Percentiles rank a stretch among this genome's conserved stretches.
Evolutionary conservation across 1,140 invertebrate species (phyloP).

Genomic region (Tetramorium alpestre): DNA sequence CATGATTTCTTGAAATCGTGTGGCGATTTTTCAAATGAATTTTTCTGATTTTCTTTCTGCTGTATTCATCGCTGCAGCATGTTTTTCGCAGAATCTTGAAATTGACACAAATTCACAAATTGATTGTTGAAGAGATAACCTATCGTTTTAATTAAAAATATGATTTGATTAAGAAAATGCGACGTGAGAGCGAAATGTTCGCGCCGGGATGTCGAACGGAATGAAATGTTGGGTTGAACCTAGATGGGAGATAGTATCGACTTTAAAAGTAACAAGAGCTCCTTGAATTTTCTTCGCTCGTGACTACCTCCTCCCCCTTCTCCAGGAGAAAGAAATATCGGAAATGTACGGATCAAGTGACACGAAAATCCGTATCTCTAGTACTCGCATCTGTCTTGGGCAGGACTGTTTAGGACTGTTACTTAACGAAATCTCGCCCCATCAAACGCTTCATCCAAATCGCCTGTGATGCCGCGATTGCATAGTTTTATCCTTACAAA

Average conservation of each 20-base stretch:
- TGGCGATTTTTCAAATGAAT: not conserved
- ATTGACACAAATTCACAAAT: not conserved
- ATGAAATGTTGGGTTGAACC: conserved; percentile 2
- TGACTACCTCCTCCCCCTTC: not conserved
- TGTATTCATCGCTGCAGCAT: not conserved
- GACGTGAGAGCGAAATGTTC: not conserved
- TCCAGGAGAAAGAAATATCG: not conserved
- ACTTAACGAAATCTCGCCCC: not conserved
- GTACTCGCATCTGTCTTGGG: not conserved
- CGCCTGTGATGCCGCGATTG: not conserved
- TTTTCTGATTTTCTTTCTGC: not conserved
- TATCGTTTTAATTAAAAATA: not conserved
- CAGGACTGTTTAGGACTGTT: not conserved
- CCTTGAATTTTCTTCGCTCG: conserved; percentile 16
- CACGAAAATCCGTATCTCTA: not conserved
- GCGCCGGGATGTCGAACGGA: not conserved
- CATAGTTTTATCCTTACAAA: conserved; percentile 5
- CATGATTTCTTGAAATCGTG: not conserved
- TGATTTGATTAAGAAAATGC: conserved; percentile 3
- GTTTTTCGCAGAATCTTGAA: not conserved
- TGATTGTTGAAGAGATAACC: not conserved
- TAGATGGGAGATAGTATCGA: not conserved
- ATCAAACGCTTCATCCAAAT: not conserved
- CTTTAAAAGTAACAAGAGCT: conserved; percentile 18
- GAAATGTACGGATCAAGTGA: conserved; percentile 32